Evolutionary conservation across 2,888 invertebrate genomes (phyloP), one percentile per base, ranked within the genome.

Genomic region (Sericinus montela): DNA sequence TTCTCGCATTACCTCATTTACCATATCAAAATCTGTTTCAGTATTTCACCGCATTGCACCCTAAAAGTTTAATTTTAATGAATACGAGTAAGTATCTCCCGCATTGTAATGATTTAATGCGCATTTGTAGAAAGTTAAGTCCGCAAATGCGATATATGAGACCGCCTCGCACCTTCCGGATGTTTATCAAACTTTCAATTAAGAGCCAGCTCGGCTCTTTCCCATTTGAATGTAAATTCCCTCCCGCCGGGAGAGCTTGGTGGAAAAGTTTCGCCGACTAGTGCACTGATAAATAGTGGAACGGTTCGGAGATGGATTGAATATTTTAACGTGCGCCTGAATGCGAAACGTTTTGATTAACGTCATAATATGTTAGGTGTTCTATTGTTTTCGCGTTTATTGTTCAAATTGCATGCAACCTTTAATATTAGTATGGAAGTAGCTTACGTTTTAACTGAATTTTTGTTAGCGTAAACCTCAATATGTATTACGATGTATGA

Each of bases 181-280:
- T 55, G 62, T 68, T 74, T 75, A 76, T 75, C 72, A 81, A 83
- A 83, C 75, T 85, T 82, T 84, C 81, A 83, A 82, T 81, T 81
- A 82, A 79, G 76, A 72, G 63, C 64, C 58, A 65, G 44, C 64
- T 60, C 62, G 66, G 69, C 72, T 68, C 75, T 75, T 75, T 69
- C 71, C 75, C 75, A 79, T 84, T 82, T 76, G 72, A 68, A 86
- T 83, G 84, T 82, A 82, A 85, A 86, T 84, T 69, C 67, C 52
- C 59, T 47, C 55, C 54, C 48, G 35, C 38, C 42, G 53, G 55
- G 43, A 52, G 51, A 54, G 55, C 61, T 48, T 40, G 34, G 61
- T 59, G 67, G 60, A 60, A 69, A 45, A 75, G 61, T 71, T 68
- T 55, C 55, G 56, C 62, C 13, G 32, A 39, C 63, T 59, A 60